These are phyloP conservation scores for Peromyscus leucopus DNA, from an alignment of 2,113 vertebrate genomes.

Conservation along the genomic window DNA sequence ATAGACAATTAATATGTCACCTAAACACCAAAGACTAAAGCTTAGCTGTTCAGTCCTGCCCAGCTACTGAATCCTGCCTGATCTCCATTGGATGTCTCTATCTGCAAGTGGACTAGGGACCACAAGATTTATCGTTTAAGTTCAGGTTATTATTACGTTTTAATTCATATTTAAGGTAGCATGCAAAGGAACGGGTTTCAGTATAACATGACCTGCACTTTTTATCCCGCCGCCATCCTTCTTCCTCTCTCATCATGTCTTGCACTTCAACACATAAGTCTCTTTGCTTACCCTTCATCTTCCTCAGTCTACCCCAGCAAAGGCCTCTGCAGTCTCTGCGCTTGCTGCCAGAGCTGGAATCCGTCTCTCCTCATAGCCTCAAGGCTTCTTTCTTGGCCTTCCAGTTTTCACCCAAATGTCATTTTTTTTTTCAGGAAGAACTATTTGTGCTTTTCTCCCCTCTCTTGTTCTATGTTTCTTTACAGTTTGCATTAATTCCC, in stretches of 20 bases:
- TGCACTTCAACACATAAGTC: not conserved
- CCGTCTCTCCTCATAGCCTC: not conserved
- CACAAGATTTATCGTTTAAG: not conserved
- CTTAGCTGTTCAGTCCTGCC: not conserved
- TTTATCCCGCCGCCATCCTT: not conserved
- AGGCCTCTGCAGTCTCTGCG: not conserved
- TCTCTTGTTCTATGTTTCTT: not conserved
- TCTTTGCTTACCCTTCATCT: not conserved
- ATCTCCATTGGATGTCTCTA: not conserved
- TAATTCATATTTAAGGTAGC: not conserved
- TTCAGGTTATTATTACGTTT: not conserved
- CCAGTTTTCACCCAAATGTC: not conserved
- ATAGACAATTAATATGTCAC: not conserved
- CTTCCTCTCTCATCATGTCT: not conserved
- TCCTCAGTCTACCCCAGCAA: no score
- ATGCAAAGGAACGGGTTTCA: no score
- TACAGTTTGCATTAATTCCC: not conserved
- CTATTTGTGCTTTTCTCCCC: not conserved
- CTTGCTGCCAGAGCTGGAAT: not conserved
- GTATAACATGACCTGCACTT: not conserved
- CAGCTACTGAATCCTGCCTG: not conserved
- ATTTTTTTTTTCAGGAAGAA: not conserved
- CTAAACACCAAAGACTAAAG: not conserved
- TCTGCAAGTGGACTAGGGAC: not conserved
- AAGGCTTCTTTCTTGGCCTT: not conserved